A percentile compares a stretch with the other conserved stretches of the same genome.
phyloP scores from a whole-genome alignment of 2,113 vertebrate species.

The Thymallus thymallus region DNA sequence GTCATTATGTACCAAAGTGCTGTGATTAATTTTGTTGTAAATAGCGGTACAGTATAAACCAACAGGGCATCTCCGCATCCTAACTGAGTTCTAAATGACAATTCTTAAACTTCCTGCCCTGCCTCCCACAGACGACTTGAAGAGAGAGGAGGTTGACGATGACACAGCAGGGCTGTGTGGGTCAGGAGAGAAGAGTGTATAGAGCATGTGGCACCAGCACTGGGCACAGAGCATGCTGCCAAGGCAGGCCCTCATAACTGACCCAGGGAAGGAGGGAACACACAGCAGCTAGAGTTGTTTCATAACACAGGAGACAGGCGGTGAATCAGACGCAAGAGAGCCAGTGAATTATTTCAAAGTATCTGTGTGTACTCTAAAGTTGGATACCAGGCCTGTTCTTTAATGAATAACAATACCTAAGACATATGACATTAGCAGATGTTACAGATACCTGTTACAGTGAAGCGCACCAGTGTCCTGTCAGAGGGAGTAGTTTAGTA shows the following conservation, averaged over 20 bases:
- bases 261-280: conserved; percentile 27
- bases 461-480: no score
- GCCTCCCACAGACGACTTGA: conserved; percentile 59
- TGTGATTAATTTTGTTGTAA: not conserved
- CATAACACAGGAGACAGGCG: not conserved
- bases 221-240: not conserved
- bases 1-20: conserved; percentile 27
- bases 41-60: conserved; percentile 27
- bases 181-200: conserved; percentile 50
- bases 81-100: conserved; percentile 17
- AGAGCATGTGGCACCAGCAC: conserved; percentile 24
- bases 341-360: not conserved
- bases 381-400: not conserved
- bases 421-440: not conserved
- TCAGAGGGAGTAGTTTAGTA: not conserved
- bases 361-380: not conserved
- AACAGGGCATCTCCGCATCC: not conserved
- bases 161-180: conserved; percentile 65
- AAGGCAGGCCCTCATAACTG: conserved; percentile 36
- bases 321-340: no score
- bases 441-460: no score
- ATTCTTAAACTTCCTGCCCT: conserved; percentile 49
- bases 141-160: conserved; percentile 67
- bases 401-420: not conserved
- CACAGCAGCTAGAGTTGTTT: not conserved